These are phyloP conservation scores for Cirrhinus mrigala DNA, from an alignment of 2,797 vertebrate species.

Conservation along the genomic window DNA sequence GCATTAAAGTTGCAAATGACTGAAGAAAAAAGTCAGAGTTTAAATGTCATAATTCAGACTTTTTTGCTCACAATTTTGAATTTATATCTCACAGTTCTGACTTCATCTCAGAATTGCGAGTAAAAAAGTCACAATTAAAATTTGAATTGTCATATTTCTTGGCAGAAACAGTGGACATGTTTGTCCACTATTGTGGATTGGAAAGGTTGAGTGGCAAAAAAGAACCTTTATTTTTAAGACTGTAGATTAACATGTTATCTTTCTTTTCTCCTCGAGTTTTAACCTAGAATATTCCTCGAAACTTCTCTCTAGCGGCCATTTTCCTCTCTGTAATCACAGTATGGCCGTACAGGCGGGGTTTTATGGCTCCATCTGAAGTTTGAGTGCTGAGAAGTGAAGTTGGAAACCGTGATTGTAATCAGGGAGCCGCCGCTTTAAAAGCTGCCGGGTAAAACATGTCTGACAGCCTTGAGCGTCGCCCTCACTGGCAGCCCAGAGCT, in stretches of 20 bases:
- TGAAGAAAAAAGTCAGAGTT: too few species aligned
- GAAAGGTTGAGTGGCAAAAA: not conserved
- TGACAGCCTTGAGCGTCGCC: conserved; percentile 63
- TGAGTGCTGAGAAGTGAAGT: conserved; percentile 30
- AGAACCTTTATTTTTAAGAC: not conserved
- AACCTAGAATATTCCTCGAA: not conserved
- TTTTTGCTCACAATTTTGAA: too few species aligned
- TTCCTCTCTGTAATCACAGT: not conserved
- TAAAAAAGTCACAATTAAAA: not conserved
- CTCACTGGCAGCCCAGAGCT: conserved; percentile 44
- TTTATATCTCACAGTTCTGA: not conserved
- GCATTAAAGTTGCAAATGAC: too few species aligned
- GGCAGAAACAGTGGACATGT: not conserved
- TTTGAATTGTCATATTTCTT: too few species aligned
- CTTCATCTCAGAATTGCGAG: not conserved
- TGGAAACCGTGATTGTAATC: conserved; percentile 46
- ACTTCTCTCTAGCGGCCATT: not conserved
- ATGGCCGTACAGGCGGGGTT: not conserved
- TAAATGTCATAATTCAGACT: too few species aligned
- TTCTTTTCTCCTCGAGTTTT: not conserved
- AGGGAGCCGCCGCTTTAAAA: conserved; percentile 63
- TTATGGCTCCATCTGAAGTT: conserved; percentile 45
- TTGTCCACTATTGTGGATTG: not conserved
- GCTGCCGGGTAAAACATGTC: conserved; percentile 57
- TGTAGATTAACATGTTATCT: not conserved